Conservation (phyloP, 1,140 invertebrate species). For the Hycleus phaleratus region DNA sequence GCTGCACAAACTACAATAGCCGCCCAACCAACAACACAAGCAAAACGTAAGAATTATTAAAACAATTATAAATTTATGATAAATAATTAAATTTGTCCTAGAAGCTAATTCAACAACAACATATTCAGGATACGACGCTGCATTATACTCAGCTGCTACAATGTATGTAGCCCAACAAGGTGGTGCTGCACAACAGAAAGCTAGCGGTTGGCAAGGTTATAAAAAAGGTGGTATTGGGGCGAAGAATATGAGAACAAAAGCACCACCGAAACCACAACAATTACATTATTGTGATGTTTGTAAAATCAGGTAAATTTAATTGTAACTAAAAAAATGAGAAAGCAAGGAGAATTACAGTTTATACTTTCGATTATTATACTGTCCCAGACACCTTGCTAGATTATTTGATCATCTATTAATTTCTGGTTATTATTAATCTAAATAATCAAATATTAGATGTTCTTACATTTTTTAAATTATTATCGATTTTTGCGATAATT, state of each 20-base stretch:
- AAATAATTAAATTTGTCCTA: slow-evolving; percentile 11
- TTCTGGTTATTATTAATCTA: background rate
- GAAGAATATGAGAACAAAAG: slow-evolving; percentile 63
- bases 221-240: slow-evolving; percentile 60
- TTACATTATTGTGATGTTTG: slow-evolving; percentile 94
- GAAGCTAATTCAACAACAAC: slow-evolving; percentile 54
- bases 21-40: slow-evolving; percentile 41
- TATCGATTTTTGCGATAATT: background rate
- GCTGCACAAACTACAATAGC: slow-evolving; percentile 40
- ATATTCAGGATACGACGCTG: slow-evolving; percentile 81
- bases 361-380: background rate
- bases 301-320: slow-evolving; percentile 76
- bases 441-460: background rate
- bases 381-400: slow-evolving; percentile 20
- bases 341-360: slow-evolving; percentile 17
- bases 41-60: slow-evolving; percentile 39
- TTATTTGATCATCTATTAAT: background rate
- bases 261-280: slow-evolving; percentile 81
- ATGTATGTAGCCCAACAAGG: slow-evolving; percentile 83
- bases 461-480: background rate
- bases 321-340: background rate
- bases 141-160: slow-evolving; percentile 85
- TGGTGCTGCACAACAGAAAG: slow-evolving; percentile 46
- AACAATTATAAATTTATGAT: background rate
- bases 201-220: slow-evolving; percentile 63